Evolutionary conservation across 2,113 vertebrate species (phyloP).

Genomic region (Eidolon helvum): DNA sequence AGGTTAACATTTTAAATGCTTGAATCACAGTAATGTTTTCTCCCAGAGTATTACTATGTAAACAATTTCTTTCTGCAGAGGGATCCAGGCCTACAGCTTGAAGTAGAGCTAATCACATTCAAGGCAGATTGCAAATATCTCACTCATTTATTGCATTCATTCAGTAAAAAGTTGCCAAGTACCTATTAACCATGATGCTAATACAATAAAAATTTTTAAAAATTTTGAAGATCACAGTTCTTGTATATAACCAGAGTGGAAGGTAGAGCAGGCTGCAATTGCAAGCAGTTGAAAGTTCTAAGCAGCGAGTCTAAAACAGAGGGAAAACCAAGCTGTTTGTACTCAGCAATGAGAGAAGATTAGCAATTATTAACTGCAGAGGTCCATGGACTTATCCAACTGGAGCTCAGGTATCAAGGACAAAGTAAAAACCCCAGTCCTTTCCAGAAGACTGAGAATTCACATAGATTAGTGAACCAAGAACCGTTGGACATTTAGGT

Average conservation of each 20-base stretch:
- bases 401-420: neutral
- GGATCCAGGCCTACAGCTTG: neutral
- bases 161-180: neutral
- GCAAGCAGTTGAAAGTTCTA: neutral
- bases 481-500: slow-evolving; percentile 27
- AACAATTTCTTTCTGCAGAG: neutral
- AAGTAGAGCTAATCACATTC: neutral
- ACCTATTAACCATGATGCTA: neutral
- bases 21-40: neutral
- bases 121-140: neutral
- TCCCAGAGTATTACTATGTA: neutral
- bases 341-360: neutral
- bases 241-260: neutral
- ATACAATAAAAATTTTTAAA: neutral
- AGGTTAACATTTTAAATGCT: neutral
- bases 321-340: neutral
- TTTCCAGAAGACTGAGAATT: slow-evolving; percentile 38
- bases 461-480: neutral
- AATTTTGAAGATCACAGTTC: neutral
- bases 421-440: slow-evolving; percentile 17
- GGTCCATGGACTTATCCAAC: neutral
- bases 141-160: neutral
- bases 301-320: neutral
- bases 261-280: neutral
- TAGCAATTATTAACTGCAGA: neutral